These are phyloP conservation scores for Bubo blakistoni DNA, from an alignment of 2,113 vertebrate species.

Conservation along the genomic window DNA sequence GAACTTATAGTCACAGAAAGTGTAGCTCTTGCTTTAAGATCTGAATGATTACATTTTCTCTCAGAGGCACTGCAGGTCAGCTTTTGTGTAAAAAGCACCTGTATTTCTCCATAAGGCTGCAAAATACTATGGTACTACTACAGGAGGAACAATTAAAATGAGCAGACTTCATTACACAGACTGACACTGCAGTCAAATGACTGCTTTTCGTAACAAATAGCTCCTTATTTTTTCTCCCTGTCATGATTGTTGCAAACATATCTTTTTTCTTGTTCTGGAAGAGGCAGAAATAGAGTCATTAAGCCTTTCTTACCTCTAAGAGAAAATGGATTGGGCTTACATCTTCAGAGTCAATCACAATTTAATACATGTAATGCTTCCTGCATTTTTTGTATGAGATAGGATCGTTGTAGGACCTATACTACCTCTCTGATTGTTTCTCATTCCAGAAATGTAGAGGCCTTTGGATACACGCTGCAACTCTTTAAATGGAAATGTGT, in stretches of 20 bases:
- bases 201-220: background rate
- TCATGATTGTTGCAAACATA: background rate
- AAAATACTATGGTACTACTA: background rate
- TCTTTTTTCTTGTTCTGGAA: background rate
- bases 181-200: background rate
- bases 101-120: background rate
- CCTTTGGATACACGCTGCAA: background rate
- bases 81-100: background rate
- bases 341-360: background rate
- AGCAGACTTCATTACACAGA: background rate
- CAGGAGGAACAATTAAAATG: background rate
- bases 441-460: background rate
- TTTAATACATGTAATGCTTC: background rate
- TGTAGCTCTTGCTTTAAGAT: background rate
- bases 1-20: background rate
- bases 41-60: background rate
- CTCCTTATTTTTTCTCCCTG: background rate
- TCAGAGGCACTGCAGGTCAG: background rate
- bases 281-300: background rate
- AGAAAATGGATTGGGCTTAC: background rate
- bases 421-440: background rate
- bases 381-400: background rate
- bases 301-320: background rate
- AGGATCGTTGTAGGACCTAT: background rate
- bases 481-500: background rate